Evolutionary conservation across 2,888 invertebrate genomes (phyloP), one percentile per base, ranked within the genome.

Genomic region (Cyrtodaria siliqua): DNA sequence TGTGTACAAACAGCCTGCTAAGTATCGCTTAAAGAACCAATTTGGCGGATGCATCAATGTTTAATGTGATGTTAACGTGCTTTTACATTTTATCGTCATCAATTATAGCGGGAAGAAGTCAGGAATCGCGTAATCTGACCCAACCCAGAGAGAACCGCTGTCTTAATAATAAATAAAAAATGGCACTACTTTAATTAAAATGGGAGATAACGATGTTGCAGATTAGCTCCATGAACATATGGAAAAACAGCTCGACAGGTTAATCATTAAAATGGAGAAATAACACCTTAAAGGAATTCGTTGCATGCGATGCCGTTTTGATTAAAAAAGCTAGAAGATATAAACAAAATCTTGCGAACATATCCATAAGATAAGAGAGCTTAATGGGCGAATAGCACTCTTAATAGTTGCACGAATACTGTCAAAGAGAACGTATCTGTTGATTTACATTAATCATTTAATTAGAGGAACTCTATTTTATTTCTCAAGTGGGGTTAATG

Each of bases 1-100:
- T 62, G 63, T 60, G 64, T 49, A 72, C 72, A 78, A 78, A 72
- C 62, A 69, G 59, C 52, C 38, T 26, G 24, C 47, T 44, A 66
- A 69, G 29, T 26, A 53, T 24, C 26, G 44, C 61, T 69, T 69
- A 80, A 80, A 75, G 69, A 76, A 71, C 66, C 79, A 76, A 76
- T 72, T 80, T 76, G 72, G 75, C 69, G 49, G 33, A 47, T 23
- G 20, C 55, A 69, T 80, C 44, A 75, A 69, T 61, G 20, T 62
- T 76, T 68, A 52, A 80, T 80, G 38, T 59, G 70, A 55, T 38
- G 53, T 69, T 72, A 69, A 52, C 75, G 60, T 64, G 50, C 56
- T 49, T 74, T 79, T 74, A 74, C 59, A 61, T 62, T 67, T 74
- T 71, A 74, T 79, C 79, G 67, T 76, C 68, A 29, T 20, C 23